Percentiles rank a stretch among this genome's conserved stretches.
These are phyloP conservation scores for Melopsittacus undulatus DNA, from an alignment of 2,797 vertebrate genomes.

Conservation along the genomic window DNA sequence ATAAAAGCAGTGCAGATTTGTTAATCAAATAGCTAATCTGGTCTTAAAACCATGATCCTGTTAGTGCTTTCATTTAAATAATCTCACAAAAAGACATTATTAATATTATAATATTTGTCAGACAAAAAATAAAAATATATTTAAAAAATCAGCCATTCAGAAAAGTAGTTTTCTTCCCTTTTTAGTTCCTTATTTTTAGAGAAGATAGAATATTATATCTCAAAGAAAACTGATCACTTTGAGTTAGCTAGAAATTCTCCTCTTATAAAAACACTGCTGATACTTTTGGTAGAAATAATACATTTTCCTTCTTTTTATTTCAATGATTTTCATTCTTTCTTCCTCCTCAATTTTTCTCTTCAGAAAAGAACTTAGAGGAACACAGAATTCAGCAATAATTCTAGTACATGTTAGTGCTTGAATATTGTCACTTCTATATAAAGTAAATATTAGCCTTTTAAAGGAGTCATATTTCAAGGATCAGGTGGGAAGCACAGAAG, in stretches of 20 bases:
- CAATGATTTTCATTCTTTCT: neutral
- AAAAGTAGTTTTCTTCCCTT: neutral
- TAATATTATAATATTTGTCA: neutral
- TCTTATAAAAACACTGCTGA: conserved; percentile 22
- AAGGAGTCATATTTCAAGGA: conserved; percentile 77
- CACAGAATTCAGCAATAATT: conserved; percentile 65
- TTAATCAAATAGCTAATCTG: conserved; percentile 31
- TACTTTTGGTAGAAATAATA: conserved; percentile 44
- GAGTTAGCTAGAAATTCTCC: conserved; percentile 28
- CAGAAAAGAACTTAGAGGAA: conserved; percentile 34
- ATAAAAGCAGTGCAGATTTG: conserved; percentile 25
- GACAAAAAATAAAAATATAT: neutral
- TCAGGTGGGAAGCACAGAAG: conserved; percentile 82
- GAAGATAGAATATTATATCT: conserved; percentile 21
- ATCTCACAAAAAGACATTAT: neutral
- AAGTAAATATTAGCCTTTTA: conserved; percentile 79
- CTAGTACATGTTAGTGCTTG: conserved; percentile 68
- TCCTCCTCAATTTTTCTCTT: neutral
- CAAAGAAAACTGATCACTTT: conserved; percentile 16
- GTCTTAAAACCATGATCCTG: conserved; percentile 7
- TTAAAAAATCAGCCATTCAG: neutral
- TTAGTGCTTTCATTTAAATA: neutral
- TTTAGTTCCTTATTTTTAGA: conserved; percentile 30
- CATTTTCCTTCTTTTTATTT: neutral
- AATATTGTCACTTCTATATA: conserved; percentile 70